phyloP scores from a whole-genome alignment of 2,797 vertebrate genomes.

The Knipowitschia caucasica region DNA sequence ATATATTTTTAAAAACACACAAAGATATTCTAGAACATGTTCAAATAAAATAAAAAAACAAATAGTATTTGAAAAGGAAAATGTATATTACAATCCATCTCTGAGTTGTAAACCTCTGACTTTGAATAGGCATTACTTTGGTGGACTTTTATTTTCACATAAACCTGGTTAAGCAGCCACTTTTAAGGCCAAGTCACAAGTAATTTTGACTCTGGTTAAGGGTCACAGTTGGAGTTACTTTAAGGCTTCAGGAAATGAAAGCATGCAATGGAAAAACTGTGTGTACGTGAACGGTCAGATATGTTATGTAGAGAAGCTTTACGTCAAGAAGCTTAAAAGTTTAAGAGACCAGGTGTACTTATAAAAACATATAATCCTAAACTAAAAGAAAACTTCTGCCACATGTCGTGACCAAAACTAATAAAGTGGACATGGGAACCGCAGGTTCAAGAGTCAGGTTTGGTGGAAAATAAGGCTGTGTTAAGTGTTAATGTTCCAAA shows the following conservation, averaged over 20 bases:
- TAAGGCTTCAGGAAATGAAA: constrained; percentile 9
- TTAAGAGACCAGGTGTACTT: not conserved
- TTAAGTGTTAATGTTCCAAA: not conserved
- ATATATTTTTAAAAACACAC: too few species aligned
- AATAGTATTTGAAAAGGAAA: too few species aligned
- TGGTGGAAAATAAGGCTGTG: not conserved
- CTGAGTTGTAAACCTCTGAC: not conserved
- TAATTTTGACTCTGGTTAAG: constrained; percentile 3
- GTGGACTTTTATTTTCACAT: not conserved
- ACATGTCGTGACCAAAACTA: not conserved
- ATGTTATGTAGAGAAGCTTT: not conserved
- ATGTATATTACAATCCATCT: too few species aligned
- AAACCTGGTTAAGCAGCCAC: constrained; percentile 1
- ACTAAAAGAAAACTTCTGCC: constrained; percentile 5
- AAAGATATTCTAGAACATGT: too few species aligned
- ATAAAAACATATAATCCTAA: constrained; percentile 2
- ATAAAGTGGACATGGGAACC: constrained; percentile 3
- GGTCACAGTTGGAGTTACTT: constrained; percentile 1
- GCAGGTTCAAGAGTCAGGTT: not conserved
- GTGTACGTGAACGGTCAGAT: not conserved
- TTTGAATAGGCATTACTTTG: not conserved
- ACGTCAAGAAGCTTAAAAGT: constrained; percentile 1
- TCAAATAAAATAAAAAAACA: too few species aligned
- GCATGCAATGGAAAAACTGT: constrained; percentile 4
- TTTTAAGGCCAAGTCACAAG: not conserved